These are phyloP conservation scores for Drosophila yakuba DNA, from an alignment of 1,140 invertebrate species.

Conservation along the genomic window DNA sequence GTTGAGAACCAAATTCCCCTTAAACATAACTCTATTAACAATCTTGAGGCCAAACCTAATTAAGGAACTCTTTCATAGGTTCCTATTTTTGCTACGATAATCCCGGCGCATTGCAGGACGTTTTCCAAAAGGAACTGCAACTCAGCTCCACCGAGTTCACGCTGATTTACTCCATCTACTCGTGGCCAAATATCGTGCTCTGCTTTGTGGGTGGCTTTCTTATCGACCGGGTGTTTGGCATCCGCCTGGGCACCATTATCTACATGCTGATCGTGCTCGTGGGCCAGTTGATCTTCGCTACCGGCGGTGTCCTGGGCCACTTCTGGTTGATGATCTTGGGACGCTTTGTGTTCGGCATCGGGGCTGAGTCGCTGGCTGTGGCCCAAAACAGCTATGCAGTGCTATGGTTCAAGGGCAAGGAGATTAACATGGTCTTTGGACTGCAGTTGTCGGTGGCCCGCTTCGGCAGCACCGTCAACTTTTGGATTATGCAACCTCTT, in stretches of 20 bases:
- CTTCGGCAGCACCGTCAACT: slow-evolving; percentile 97
- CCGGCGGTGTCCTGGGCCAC: slow-evolving; percentile 91
- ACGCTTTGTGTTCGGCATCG: slow-evolving; percentile 98
- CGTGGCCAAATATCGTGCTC: slow-evolving; percentile 98
- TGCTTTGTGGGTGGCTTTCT: slow-evolving; percentile 98
- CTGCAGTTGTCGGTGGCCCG: slow-evolving; percentile 96
- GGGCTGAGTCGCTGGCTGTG: slow-evolving; percentile 97
- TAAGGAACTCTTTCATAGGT: slow-evolving; percentile 71
- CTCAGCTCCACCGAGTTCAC: slow-evolving; percentile 94
- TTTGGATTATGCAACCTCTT: slow-evolving; percentile 94
- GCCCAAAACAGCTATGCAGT: slow-evolving; percentile 99
- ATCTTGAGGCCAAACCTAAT: too few species aligned
- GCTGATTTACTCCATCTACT: slow-evolving; percentile 97
- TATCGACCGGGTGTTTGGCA: slow-evolving; percentile 97
- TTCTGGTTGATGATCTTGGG: slow-evolving; percentile 97
- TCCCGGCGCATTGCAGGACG: slow-evolving; percentile 95
- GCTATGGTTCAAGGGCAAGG: slow-evolving; percentile 98
- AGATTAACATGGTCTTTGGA: slow-evolving; percentile 99
- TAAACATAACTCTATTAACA: background rate
- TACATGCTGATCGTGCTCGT: slow-evolving; percentile 92
- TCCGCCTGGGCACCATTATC: slow-evolving; percentile 95
- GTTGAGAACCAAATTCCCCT: too few species aligned
- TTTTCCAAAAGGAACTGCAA: slow-evolving; percentile 93
- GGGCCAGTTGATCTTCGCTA: slow-evolving; percentile 96
- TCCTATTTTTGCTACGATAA: slow-evolving; percentile 99